Percentiles rank a stretch among this genome's conserved stretches.
These are phyloP conservation scores for Xylocampa areola DNA, from an alignment of 2,888 invertebrate species.

Conservation along the genomic window DNA sequence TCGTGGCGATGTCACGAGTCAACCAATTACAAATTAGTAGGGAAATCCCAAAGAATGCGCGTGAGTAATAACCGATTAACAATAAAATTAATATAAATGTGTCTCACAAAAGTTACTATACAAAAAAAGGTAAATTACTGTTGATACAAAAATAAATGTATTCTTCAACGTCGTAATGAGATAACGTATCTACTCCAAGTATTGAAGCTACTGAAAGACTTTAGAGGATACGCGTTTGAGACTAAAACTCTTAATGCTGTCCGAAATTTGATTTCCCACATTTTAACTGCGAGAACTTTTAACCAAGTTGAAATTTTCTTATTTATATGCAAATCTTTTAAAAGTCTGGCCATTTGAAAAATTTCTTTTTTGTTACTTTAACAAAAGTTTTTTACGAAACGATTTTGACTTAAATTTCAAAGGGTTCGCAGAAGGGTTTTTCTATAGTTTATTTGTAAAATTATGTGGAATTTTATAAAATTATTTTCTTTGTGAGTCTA, in stretches of 20 bases:
- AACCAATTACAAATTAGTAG: no score
- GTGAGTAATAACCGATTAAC: no score
- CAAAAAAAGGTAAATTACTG: no score
- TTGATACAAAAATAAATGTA: no score
- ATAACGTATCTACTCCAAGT: no score
- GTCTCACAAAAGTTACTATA: no score
- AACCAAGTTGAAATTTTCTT: conserved; percentile 54
- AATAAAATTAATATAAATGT: no score
- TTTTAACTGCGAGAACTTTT: conserved; percentile 40
- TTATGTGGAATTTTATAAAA: conserved; percentile 16
- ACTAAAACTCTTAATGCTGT: not conserved
- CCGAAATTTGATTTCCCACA: conserved; percentile 27
- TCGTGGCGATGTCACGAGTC: no score
- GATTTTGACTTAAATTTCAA: conserved; percentile 24
- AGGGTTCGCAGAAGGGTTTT: conserved; percentile 24
- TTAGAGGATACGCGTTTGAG: not conserved
- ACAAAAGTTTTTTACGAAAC: conserved; percentile 45
- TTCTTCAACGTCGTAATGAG: no score
- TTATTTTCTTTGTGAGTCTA: no score
- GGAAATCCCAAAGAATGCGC: no score
- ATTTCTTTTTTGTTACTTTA: conserved; percentile 45
- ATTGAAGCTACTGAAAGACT: no score
- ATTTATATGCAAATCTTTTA: conserved; percentile 60
- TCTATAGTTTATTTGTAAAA: conserved; percentile 17
- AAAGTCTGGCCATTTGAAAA: conserved; percentile 39